These are phyloP conservation scores for Campoplex capitator DNA, from an alignment of 2,888 invertebrate species.

Conservation along the genomic window DNA sequence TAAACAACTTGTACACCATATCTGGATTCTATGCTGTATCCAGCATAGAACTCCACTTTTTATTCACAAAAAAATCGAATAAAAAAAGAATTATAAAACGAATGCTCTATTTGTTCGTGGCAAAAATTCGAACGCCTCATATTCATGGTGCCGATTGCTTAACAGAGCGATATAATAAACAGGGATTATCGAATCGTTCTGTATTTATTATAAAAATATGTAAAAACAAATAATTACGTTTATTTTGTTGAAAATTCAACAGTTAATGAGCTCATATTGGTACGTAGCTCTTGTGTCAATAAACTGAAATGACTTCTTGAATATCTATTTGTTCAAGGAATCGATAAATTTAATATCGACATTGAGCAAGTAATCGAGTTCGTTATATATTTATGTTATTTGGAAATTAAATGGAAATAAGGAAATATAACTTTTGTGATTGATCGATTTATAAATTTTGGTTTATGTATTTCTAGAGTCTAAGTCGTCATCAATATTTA, in stretches of 20 bases:
- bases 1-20: neutral
- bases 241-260: neutral
- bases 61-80: neutral
- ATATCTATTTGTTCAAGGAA: too few relatives aligned
- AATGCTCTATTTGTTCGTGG: neutral
- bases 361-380: too few relatives aligned
- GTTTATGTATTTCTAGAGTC: too few relatives aligned
- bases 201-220: neutral
- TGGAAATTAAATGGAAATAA: too few relatives aligned
- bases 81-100: conserved; percentile 6
- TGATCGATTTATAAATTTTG: too few relatives aligned
- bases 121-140: neutral
- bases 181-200: neutral
- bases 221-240: neutral
- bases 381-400: too few relatives aligned
- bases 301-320: too few relatives aligned
- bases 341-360: too few relatives aligned
- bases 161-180: neutral
- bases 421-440: too few relatives aligned
- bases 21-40: neutral
- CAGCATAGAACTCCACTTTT: neutral
- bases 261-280: neutral
- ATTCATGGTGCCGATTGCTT: neutral
- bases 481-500: too few relatives aligned
- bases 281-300: too few relatives aligned